Base-by-base conservation (phyloP, 2,797 vertebrate species). In the Aeoliscus strigatus region DNA sequence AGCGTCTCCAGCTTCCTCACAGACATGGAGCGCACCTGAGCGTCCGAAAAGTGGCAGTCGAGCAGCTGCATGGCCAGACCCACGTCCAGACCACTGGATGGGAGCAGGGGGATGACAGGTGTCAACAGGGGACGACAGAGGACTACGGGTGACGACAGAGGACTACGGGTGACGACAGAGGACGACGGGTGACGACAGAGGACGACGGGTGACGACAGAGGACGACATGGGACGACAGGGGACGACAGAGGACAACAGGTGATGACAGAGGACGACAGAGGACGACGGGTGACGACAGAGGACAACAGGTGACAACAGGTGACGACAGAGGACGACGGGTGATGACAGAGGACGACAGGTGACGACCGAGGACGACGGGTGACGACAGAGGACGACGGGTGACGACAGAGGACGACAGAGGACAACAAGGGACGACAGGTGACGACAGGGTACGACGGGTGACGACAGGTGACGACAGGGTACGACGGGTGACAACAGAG, bases 31-130 rank as follows among this genome's bases (percentile, higher is more conserved):
- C 96, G 88, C 9, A 98, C 96, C 17, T 91, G 92, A 50, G 95
- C 92, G 4, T 99, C 95, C 0, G 95, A 96, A 75, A 94, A 98
- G 73, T 97, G 93, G 64, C 96, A 98, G 84, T 98, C 95, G 18
- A 98, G 75, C 67, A 99, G 88, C 55, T 99, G 96, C 91, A 99
- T 92, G 4, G 93, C 95, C 55, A 98, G 87, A 1, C 94, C 94
- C 2, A 99, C 95, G 26, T 98, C 95, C 69, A 96, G 87, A 51
- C 86, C 78, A 8, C 94, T 86, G 47, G n/a, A 16, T 4, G 4
- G 27, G 8, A 53, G 21, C 12, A 1, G 12, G 9, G 40, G 0
- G 29, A 23, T 0, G 16, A 36, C 21, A n/a, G n/a, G n/a, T n/a
- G n/a, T n/a, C n/a, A n/a, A n/a, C n/a, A n/a, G n/a, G n/a, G n/a